These are phyloP conservation scores for Euthynnus affinis DNA, from an alignment of 2,797 vertebrate genomes.

Conservation along the genomic window DNA sequence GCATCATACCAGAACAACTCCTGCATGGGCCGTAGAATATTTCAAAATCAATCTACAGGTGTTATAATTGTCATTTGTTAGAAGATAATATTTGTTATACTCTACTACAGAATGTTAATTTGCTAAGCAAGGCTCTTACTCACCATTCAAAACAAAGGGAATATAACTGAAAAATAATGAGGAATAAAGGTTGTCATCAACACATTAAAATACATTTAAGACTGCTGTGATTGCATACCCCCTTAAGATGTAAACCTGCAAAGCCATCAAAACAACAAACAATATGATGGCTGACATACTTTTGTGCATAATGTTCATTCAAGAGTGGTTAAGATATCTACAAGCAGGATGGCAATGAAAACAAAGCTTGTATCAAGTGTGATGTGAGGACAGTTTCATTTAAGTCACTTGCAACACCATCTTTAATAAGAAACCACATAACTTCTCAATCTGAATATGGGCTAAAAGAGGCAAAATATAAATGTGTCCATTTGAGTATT, in stretches of 20 bases:
- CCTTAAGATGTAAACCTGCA: constrained; percentile 58
- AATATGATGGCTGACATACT: constrained; percentile 41
- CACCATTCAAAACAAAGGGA: constrained; percentile 79
- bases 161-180: constrained; percentile 67
- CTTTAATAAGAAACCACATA: constrained; percentile 29
- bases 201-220: constrained; percentile 83
- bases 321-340: constrained; percentile 34
- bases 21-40: constrained; percentile 43
- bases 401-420: constrained; percentile 20
- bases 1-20: constrained; percentile 43
- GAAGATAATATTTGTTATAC: constrained; percentile 75
- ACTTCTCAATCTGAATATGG: constrained; percentile 25
- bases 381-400: background rate
- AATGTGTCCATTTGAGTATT: background rate
- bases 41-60: constrained; percentile 42
- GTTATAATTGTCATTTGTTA: constrained; percentile 62
- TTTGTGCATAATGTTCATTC: constrained; percentile 59
- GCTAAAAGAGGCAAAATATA: constrained; percentile 26
- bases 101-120: constrained; percentile 80
- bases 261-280: constrained; percentile 46
- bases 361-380: constrained; percentile 49
- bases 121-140: constrained; percentile 74
- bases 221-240: constrained; percentile 82
- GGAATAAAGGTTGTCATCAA: constrained; percentile 72
- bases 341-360: constrained; percentile 63